Conservation (phyloP, 2,113 vertebrate genomes). For the Benitochromis conjunctus region DNA sequence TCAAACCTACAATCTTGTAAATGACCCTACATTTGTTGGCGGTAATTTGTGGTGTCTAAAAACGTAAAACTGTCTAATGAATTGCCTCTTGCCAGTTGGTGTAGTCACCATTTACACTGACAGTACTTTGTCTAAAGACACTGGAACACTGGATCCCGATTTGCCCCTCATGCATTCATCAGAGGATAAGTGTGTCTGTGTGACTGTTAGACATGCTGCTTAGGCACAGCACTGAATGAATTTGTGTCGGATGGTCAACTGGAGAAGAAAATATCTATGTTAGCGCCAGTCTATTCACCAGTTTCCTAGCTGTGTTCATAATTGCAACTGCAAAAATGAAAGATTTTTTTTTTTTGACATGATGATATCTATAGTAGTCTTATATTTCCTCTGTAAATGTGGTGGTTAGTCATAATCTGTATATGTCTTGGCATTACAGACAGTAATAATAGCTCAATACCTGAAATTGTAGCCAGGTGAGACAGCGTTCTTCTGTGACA, state of each 20-base stretch:
- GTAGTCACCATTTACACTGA: neutral
- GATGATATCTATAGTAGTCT: neutral
- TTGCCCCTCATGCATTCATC: neutral
- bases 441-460: conserved; percentile 40
- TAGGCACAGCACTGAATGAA: neutral
- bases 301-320: neutral
- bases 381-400: neutral
- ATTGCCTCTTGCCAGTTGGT: neutral
- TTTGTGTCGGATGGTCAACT: neutral
- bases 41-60: neutral
- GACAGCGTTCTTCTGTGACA: conserved; percentile 74
- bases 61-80: neutral
- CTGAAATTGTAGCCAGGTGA: conserved; percentile 90
- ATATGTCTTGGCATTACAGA: neutral
- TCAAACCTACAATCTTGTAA: neutral
- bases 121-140: neutral
- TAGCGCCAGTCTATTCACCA: neutral
- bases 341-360: neutral
- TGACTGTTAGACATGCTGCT: neutral
- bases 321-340: neutral
- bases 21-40: neutral
- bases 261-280: neutral
- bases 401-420: neutral
- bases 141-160: neutral
- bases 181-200: neutral